Evolutionary conservation across 2,797 vertebrate species (phyloP).

Genomic region (Sebastiscus tertius): DNA sequence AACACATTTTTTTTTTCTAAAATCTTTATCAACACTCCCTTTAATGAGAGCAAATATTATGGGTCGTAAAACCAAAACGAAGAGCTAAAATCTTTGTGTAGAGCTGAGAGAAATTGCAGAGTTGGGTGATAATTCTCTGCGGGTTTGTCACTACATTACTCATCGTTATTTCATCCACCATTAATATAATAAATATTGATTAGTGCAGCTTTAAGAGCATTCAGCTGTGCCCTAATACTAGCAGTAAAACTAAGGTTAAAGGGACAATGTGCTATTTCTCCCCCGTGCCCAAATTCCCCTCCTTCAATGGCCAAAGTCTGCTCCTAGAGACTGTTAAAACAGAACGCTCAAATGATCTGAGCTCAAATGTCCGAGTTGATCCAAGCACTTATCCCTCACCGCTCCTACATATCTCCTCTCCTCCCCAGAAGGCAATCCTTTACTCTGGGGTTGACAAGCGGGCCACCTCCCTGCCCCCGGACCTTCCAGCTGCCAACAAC

Average conservation of each 20-base stretch:
- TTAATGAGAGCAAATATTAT: background rate
- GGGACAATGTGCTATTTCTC: background rate
- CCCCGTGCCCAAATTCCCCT: background rate
- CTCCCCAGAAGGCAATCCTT: constrained; percentile 7
- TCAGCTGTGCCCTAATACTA: background rate
- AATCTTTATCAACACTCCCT: no score
- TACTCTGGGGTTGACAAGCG: background rate
- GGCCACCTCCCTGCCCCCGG: background rate
- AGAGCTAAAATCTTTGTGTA: background rate
- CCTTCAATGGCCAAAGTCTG: constrained; percentile 2
- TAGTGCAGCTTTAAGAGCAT: background rate
- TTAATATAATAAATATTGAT: background rate
- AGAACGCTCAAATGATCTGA: constrained; percentile 3
- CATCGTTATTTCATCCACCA: background rate
- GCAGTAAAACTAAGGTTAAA: background rate
- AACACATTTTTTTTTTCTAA: no score
- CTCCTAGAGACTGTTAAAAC: constrained; percentile 20
- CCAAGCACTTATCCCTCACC: constrained; percentile 27
- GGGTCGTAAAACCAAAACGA: background rate
- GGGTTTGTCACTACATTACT: background rate
- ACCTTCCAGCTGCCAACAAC: constrained; percentile 23
- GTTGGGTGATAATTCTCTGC: background rate
- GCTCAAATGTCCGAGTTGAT: constrained; percentile 41
- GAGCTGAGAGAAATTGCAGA: background rate
- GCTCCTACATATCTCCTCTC: background rate